phyloP scores from a whole-genome alignment of 37 sponge, comb jelly and placozoan genomes.

The Spongia lamella region DNA sequence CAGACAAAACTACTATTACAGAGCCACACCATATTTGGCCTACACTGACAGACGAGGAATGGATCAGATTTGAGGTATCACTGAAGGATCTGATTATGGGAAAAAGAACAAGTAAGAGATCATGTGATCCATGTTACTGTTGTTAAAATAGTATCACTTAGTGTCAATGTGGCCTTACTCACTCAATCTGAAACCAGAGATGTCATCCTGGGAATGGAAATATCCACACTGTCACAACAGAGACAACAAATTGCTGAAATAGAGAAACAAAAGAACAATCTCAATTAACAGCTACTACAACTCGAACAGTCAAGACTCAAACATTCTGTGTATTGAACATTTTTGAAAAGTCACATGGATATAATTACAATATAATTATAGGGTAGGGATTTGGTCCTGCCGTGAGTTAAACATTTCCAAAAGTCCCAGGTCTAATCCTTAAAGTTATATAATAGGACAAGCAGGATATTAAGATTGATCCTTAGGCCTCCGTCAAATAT shows the following conservation, averaged over 20 bases:
- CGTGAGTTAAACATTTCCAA: too few species aligned
- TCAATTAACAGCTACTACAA: conserved; percentile 98
- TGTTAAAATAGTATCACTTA: background rate
- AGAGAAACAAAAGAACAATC: conserved; percentile 99
- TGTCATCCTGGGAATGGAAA: conserved; percentile 99
- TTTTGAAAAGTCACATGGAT: too few species aligned
- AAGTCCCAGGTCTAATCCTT: too few species aligned
- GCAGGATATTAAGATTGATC: too few species aligned
- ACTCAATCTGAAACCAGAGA: conserved; percentile 98
- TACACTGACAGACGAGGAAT: conserved; percentile 90
- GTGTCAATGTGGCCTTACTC: conserved; percentile 96
- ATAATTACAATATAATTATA: too few species aligned
- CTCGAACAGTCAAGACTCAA: conserved; percentile 91
- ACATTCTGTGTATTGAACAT: too few species aligned
- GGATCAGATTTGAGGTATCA: conserved; percentile 94
- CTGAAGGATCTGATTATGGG: conserved; percentile 98
- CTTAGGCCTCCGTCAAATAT: too few species aligned
- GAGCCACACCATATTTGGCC: conserved; percentile 99
- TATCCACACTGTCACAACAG: conserved; percentile 97
- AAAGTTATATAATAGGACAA: too few species aligned
- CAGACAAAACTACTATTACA: conserved; percentile 98
- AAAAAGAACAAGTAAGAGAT: conserved; percentile 98
- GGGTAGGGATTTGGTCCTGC: too few species aligned
- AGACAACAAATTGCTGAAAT: conserved; percentile 99
- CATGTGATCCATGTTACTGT: too few species aligned